phyloP scores from a whole-genome alignment of 2,797 vertebrate species.

The Pipistrellus kuhlii region DNA sequence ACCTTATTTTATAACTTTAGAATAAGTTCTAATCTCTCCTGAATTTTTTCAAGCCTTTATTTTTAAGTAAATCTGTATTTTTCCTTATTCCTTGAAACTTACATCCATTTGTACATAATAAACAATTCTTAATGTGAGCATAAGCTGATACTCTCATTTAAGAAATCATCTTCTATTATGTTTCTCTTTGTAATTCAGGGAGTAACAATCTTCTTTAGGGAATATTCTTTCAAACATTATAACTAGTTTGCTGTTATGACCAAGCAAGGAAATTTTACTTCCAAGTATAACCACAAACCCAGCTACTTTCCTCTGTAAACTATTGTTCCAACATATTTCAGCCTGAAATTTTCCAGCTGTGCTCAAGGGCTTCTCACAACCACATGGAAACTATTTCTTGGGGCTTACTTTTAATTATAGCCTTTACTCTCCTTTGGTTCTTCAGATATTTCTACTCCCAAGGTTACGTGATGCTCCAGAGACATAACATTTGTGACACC shows the following conservation, averaged over 20 bases:
- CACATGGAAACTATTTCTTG: constrained; percentile 86
- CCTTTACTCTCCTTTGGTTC: constrained; percentile 80
- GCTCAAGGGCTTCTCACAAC: constrained; percentile 78
- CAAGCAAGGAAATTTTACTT: constrained; percentile 84
- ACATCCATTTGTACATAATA: constrained; percentile 59
- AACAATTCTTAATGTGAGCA: constrained; percentile 25
- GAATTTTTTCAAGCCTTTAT: constrained; percentile 22
- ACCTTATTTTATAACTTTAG: constrained; percentile 40
- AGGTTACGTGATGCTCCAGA: constrained; percentile 81
- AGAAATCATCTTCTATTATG: constrained; percentile 66
- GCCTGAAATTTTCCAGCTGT: constrained; percentile 85
- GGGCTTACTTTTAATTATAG: constrained; percentile 84
- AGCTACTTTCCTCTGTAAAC: constrained; percentile 84
- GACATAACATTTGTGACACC: constrained; percentile 80
- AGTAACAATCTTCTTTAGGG: constrained; percentile 73
- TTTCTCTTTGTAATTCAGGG: constrained; percentile 76
- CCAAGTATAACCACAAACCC: constrained; percentile 83
- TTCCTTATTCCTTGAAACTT: constrained; percentile 30
- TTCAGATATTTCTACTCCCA: constrained; percentile 81
- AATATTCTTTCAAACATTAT: constrained; percentile 77
- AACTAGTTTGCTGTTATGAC: constrained; percentile 80
- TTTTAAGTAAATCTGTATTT: constrained; percentile 64
- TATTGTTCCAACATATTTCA: constrained; percentile 84
- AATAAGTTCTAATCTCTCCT: neutral
- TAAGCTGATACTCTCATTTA: constrained; percentile 54